Conservation (phyloP, 1,140 invertebrate genomes). For the Bombus pascuorum region DNA sequence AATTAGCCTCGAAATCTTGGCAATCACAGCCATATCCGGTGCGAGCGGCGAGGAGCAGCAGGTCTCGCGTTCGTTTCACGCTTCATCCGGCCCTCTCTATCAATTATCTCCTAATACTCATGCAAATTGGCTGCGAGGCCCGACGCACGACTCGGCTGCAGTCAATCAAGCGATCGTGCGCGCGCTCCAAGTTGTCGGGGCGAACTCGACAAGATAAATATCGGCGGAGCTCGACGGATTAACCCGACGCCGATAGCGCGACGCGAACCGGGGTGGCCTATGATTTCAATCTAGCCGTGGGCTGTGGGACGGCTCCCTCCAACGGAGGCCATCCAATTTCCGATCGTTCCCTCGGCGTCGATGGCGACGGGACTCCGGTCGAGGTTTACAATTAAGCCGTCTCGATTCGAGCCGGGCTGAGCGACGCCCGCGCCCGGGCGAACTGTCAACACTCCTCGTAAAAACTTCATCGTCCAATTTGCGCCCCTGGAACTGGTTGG, state of each 20-base stretch:
- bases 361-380: slow-evolving; percentile 55
- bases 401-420: slow-evolving; percentile 35
- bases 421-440: slow-evolving; percentile 18
- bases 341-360: slow-evolving; percentile 58
- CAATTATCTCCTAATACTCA: slow-evolving; percentile 33
- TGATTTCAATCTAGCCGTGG: slow-evolving; percentile 64
- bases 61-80: slow-evolving; percentile 41
- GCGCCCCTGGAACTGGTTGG: neutral
- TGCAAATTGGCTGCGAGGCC: slow-evolving; percentile 42
- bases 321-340: slow-evolving; percentile 65
- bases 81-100: slow-evolving; percentile 28
- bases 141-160: slow-evolving; percentile 19
- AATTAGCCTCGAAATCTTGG: slow-evolving; percentile 1
- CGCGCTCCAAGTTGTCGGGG: slow-evolving; percentile 29
- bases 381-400: slow-evolving; percentile 65
- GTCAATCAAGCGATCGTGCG: slow-evolving; percentile 28
- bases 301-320: slow-evolving; percentile 29
- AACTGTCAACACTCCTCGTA: slow-evolving; percentile 55
- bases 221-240: slow-evolving; percentile 62
- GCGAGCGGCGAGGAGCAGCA: too few species aligned
- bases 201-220: slow-evolving; percentile 64
- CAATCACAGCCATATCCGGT: neutral
- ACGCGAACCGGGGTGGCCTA: slow-evolving; percentile 44
- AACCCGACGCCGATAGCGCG: slow-evolving; percentile 50
- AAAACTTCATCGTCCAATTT: slow-evolving; percentile 64